Conservation (phyloP, 2,888 invertebrate genomes). For the Teleogryllus oceanicus region DNA sequence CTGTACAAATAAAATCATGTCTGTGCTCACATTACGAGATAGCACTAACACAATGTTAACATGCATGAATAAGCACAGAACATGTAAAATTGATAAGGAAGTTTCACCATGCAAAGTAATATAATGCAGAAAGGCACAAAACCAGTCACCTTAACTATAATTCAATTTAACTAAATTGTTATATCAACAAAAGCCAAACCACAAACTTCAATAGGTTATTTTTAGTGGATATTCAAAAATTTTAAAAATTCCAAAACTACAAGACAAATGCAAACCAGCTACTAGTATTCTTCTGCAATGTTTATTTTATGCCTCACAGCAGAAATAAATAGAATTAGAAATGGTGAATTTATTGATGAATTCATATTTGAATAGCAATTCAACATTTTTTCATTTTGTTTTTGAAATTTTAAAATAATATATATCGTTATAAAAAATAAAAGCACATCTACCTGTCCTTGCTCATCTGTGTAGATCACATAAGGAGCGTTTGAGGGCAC, state of each 20-base stretch:
- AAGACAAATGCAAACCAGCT: slow-evolving; percentile 3
- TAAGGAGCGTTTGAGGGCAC: slow-evolving; percentile 87
- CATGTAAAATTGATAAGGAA: slow-evolving; percentile 20
- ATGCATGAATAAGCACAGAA: slow-evolving; percentile 29
- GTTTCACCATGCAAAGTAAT: slow-evolving; percentile 18
- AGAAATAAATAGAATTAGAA: too few relatives aligned
- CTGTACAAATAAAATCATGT: slow-evolving; percentile 21
- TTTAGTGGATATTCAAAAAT: slow-evolving; percentile 19
- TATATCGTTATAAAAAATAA: slow-evolving; percentile 28
- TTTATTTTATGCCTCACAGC: not conserved
- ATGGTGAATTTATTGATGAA: too few relatives aligned
- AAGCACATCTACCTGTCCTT: slow-evolving; percentile 76
- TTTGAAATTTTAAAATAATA: slow-evolving; percentile 4
- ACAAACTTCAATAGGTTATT: slow-evolving; percentile 20
- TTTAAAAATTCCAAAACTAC: slow-evolving; percentile 18
- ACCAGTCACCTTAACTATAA: slow-evolving; percentile 36
- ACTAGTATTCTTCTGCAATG: not conserved
- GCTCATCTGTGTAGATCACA: slow-evolving; percentile 93
- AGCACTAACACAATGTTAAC: slow-evolving; percentile 21
- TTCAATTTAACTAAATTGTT: not conserved
- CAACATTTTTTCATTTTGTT: not conserved
- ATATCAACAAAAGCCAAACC: slow-evolving; percentile 23
- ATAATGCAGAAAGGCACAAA: slow-evolving; percentile 24
- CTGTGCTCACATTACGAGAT: not conserved
- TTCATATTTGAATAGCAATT: too few relatives aligned